These are phyloP conservation scores for Drosophila macrothrix DNA, from an alignment of 2,888 invertebrate species.

Conservation along the genomic window DNA sequence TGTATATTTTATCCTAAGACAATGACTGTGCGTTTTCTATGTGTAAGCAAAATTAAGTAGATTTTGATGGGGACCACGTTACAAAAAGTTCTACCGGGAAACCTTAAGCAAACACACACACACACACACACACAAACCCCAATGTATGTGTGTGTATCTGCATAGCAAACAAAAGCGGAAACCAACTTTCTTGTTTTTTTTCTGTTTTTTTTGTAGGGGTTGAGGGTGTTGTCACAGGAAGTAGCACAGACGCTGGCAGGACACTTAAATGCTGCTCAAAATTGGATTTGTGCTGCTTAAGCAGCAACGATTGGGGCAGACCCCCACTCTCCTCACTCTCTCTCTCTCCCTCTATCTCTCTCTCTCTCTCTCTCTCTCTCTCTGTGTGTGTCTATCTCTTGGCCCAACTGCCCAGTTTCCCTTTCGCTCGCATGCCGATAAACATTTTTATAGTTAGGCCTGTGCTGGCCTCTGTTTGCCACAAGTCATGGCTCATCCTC, in stretches of 20 bases:
- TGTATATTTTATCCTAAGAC: not conserved
- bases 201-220: not conserved
- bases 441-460: slow-evolving; percentile 77
- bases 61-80: not conserved
- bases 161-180: slow-evolving; percentile 61
- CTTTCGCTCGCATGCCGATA: slow-evolving; percentile 60
- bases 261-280: slow-evolving; percentile 76
- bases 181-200: slow-evolving; percentile 6
- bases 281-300: slow-evolving; percentile 76
- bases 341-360: no score
- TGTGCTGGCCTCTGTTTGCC: slow-evolving; percentile 45
- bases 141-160: slow-evolving; percentile 25
- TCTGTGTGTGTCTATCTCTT: not conserved
- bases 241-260: slow-evolving; percentile 52
- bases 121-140: slow-evolving; percentile 5
- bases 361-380: not conserved
- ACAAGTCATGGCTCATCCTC: slow-evolving; percentile 76
- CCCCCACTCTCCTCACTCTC: not conserved
- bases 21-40: not conserved
- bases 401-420: not conserved
- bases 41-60: not conserved
- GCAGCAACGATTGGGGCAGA: slow-evolving; percentile 12
- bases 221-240: slow-evolving; percentile 41
- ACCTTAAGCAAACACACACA: slow-evolving; percentile 28
- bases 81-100: not conserved